phyloP scores from a whole-genome alignment of 2,888 invertebrate genomes.

The Zaprionus lineosus region DNA sequence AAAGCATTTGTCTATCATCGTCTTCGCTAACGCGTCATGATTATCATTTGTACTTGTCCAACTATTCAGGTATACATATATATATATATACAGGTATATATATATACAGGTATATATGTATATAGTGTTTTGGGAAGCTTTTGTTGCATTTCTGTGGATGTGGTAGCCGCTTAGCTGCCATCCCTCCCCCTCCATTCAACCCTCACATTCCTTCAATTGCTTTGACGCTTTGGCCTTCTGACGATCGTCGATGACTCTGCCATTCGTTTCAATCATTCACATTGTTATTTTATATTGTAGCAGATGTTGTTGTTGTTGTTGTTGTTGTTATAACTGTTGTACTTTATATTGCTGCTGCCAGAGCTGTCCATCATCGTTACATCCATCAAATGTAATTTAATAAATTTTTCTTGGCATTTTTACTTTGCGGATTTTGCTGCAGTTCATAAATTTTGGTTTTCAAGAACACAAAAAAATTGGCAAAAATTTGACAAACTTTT shows the following conservation, averaged over 20 bases:
- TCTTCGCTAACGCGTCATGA: conserved; percentile 49
- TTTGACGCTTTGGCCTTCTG: conserved; percentile 54
- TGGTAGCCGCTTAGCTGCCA: neutral
- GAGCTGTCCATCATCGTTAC: conserved; percentile 43
- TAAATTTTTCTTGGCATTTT: conserved; percentile 45
- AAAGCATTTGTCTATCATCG: conserved; percentile 68
- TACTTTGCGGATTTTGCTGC: conserved; percentile 2
- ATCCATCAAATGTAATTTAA: conserved; percentile 47
- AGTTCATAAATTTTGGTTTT: conserved; percentile 23
- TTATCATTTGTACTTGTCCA: conserved; percentile 53
- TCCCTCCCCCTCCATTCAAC: neutral
- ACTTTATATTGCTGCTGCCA: conserved; percentile 25
- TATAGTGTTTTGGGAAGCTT: conserved; percentile 12
- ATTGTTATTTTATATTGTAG: conserved; percentile 21
- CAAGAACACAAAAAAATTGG: neutral
- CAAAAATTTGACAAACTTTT: conserved; percentile 35
- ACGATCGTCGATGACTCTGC: conserved; percentile 32
- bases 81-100: neutral
- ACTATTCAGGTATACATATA: conserved; percentile 1
- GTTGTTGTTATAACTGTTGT: conserved; percentile 1
- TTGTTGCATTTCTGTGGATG: conserved; percentile 45
- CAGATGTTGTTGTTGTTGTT: conserved; percentile 4
- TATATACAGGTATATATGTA: neutral
- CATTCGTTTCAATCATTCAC: conserved; percentile 45
- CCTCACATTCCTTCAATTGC: conserved; percentile 16